Conservation (phyloP, 1,140 invertebrate genomes). For the Bombus breviceps region DNA sequence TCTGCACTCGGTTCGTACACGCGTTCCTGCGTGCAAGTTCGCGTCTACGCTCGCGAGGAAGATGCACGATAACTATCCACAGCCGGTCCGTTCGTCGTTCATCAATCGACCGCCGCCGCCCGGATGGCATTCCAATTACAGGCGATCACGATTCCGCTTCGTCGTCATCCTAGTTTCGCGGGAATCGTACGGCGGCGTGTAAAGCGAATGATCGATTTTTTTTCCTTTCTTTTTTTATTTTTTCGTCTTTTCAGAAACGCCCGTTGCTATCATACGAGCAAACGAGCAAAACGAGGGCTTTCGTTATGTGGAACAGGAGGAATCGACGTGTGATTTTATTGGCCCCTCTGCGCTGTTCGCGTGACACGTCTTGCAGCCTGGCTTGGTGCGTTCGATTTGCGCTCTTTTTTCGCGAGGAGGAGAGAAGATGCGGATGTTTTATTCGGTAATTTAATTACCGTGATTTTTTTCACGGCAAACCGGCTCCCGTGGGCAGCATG, state of each 20-base stretch:
- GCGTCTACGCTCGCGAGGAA: background rate
- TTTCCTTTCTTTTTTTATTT: too few species aligned
- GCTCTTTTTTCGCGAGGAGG: background rate
- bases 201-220: constrained; percentile 23
- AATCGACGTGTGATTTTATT: constrained; percentile 40
- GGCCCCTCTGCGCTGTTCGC: background rate
- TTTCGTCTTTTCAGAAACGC: background rate
- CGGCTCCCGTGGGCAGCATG: constrained; percentile 27
- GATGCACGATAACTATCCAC: constrained; percentile 19
- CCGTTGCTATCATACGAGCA: background rate
- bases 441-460: constrained; percentile 50
- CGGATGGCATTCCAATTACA: constrained; percentile 44
- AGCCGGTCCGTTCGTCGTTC: constrained; percentile 32
- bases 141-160: constrained; percentile 27
- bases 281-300: background rate
- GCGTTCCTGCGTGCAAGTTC: constrained; percentile 8
- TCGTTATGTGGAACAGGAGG: constrained; percentile 38
- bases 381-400: background rate
- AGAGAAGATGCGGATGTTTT: constrained; percentile 42
- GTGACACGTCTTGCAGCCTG: constrained; percentile 10
- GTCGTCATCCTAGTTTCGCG: constrained; percentile 34
- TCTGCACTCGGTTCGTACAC: background rate
- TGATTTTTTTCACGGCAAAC: constrained; percentile 26
- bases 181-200: background rate
- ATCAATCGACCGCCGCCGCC: constrained; percentile 26